phyloP scores from a whole-genome alignment of 2,888 invertebrate genomes.

The Thymelicus sylvestris region DNA sequence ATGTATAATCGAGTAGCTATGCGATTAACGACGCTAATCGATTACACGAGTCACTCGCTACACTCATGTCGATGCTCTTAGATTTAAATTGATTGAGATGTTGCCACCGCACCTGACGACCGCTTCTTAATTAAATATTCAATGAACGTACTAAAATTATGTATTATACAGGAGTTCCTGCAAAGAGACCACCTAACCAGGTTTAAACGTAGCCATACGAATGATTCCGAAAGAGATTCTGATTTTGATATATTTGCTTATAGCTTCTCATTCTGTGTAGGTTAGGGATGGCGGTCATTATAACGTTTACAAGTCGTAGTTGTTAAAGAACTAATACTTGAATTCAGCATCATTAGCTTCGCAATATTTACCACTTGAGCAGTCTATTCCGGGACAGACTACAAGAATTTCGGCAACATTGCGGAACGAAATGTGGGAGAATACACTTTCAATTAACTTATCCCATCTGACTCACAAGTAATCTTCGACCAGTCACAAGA shows the following conservation, averaged over 20 bases:
- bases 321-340: neutral
- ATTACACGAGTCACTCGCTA: slow-evolving; percentile 38
- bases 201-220: neutral
- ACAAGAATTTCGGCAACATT: too few species aligned
- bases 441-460: neutral
- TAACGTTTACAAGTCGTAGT: neutral
- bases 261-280: neutral
- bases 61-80: slow-evolving; percentile 2
- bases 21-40: slow-evolving; percentile 43
- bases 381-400: too few species aligned
- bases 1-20: slow-evolving; percentile 34
- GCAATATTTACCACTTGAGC: too few species aligned
- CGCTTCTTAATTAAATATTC: neutral
- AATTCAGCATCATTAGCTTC: too few species aligned
- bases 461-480: neutral
- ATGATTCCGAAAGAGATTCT: neutral
- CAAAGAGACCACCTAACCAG: neutral
- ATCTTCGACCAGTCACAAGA: neutral
- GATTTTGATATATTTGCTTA: neutral
- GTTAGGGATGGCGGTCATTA: neutral
- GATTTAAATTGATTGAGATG: slow-evolving; percentile 6
- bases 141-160: neutral
- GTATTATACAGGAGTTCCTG: neutral
- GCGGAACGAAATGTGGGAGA: too few species aligned
- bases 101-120: neutral